Conservation (phyloP, 2,888 invertebrate genomes). For the Lasioglossum vierecki region DNA sequence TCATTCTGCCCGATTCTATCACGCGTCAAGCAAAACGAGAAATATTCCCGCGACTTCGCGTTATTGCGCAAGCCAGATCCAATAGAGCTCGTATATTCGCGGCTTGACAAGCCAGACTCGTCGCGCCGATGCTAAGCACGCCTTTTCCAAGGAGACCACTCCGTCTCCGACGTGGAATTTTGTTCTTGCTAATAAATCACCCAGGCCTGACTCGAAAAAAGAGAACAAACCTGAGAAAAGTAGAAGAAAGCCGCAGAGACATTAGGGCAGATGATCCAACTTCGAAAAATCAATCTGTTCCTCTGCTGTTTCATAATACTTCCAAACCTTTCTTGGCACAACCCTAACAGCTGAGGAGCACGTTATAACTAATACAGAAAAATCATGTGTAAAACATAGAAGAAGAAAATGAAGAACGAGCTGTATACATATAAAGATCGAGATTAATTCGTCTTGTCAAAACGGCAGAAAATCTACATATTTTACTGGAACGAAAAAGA, state of each 20-base stretch:
- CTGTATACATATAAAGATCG: neutral
- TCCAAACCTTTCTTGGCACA: neutral
- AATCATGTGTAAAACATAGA: neutral
- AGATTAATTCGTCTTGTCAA: neutral
- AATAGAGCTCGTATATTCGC: slow-evolving; percentile 56
- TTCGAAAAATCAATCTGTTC: neutral
- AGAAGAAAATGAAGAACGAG: neutral
- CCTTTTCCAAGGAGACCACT: slow-evolving; percentile 22
- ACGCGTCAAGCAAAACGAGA: slow-evolving; percentile 47
- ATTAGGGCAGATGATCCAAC: neutral
- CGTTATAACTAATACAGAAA: neutral
- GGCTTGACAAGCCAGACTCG: slow-evolving; percentile 40
- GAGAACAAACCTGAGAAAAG: neutral
- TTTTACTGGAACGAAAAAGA: neutral
- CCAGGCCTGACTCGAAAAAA: neutral
- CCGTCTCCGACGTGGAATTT: slow-evolving; percentile 30
- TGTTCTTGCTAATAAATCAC: slow-evolving; percentile 47
- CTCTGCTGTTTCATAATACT: neutral
- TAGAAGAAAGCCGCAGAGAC: neutral
- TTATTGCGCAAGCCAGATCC: slow-evolving; percentile 57
- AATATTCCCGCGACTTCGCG: slow-evolving; percentile 55
- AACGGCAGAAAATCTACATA: neutral
- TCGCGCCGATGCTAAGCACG: slow-evolving; percentile 37
- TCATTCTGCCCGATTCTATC: slow-evolving; percentile 54
- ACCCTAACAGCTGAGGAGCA: neutral